Conservation (phyloP, 2,113 vertebrate species). For the Addax nasomaculatus region DNA sequence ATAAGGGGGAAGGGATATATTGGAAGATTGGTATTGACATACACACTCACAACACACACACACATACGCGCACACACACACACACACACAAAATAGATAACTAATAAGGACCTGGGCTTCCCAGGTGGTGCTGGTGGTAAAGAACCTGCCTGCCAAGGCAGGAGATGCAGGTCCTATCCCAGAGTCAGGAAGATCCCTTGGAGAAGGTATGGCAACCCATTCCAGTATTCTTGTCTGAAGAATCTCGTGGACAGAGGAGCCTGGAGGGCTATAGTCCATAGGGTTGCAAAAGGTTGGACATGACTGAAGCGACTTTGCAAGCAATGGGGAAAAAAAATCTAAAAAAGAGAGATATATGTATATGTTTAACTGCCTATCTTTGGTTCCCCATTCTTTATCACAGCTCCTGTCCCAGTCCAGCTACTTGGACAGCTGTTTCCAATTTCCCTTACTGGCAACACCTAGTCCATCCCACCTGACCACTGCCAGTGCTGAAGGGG, state of each 20-base stretch:
- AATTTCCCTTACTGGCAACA: background rate
- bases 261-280: background rate
- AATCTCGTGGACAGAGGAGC: background rate
- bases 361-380: background rate
- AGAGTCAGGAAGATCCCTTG: background rate
- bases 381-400: background rate
- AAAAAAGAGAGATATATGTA: background rate
- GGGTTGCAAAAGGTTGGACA: background rate
- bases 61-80: fast-evolving
- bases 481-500: background rate
- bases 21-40: background rate
- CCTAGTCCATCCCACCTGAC: background rate
- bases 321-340: background rate
- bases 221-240: background rate
- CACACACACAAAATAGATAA: background rate
- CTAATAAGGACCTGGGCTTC: background rate
- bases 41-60: background rate
- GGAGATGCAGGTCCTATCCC: background rate
- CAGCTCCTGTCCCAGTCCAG: background rate
- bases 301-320: background rate
- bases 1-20: background rate
- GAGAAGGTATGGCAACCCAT: background rate
- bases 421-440: background rate
- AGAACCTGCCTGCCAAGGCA: background rate
- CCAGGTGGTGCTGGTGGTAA: background rate